A percentile compares a stretch with the other conserved stretches of the same genome.
Evolutionary conservation across 2,113 vertebrate species (phyloP).

Genomic region (Eurystomus gularis): DNA sequence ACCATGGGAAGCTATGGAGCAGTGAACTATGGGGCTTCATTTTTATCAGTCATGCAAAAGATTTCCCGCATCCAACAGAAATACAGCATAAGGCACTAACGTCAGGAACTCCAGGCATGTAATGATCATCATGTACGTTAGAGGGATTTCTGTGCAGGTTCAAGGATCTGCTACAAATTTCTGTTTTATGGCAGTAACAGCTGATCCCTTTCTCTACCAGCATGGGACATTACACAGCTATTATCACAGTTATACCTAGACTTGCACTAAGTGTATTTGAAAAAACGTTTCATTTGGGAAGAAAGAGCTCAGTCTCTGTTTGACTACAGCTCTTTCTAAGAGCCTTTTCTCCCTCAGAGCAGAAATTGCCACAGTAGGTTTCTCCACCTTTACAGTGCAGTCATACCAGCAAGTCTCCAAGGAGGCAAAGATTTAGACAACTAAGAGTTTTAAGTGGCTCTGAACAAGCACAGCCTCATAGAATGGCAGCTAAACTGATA

Average conservation of each 20-base stretch:
- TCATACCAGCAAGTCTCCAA: not conserved
- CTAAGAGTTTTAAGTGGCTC: slow-evolving; percentile 27
- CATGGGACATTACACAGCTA: not conserved
- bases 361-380: not conserved
- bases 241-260: not conserved
- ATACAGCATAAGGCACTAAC: not conserved
- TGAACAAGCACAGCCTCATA: slow-evolving; percentile 13
- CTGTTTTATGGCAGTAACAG: not conserved
- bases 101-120: not conserved
- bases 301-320: not conserved
- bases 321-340: not conserved
- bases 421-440: slow-evolving; percentile 14
- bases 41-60: not conserved
- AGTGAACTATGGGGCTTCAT: not conserved
- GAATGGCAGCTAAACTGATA: slow-evolving; percentile 9
- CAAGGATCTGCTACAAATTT: not conserved
- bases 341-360: not conserved
- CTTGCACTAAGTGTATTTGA: not conserved
- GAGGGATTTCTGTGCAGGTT: not conserved
- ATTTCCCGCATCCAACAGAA: not conserved
- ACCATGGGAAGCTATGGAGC: not conserved
- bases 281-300: not conserved
- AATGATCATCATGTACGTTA: fast-evolving
- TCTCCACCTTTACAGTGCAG: not conserved
- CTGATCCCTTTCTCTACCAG: not conserved